Percentiles rank a stretch among this genome's conserved stretches.
phyloP scores from a whole-genome alignment of 2,113 vertebrate genomes.

The Eurystomus gularis region DNA sequence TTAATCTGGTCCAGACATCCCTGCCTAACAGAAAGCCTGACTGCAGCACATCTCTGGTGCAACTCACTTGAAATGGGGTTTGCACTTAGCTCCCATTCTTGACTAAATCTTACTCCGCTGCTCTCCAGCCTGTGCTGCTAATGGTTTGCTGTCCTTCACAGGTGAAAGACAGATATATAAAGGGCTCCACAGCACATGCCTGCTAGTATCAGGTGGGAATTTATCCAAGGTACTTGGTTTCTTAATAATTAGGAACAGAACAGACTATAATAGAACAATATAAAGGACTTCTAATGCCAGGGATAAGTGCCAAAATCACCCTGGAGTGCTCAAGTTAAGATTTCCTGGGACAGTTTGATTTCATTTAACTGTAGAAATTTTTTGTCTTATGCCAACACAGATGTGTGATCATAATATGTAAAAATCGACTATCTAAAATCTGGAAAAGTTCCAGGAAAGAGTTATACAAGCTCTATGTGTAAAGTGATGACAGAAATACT shows the following conservation, averaged over 20 bases:
- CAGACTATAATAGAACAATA: background rate
- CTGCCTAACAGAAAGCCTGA: background rate
- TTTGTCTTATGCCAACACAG: background rate
- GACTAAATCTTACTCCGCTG: background rate
- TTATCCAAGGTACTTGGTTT: background rate
- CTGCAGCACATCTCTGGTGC: background rate
- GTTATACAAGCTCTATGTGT: background rate
- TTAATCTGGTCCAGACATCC: background rate
- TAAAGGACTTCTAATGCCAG: background rate
- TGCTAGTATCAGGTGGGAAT: background rate
- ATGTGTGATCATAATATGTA: background rate
- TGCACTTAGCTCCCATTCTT: background rate
- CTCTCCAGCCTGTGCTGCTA: background rate
- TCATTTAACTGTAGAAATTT: conserved; percentile 12
- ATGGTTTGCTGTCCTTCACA: background rate
- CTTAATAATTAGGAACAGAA: conserved; percentile 12
- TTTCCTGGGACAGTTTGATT: background rate
- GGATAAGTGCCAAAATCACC: background rate
- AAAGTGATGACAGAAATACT: background rate
- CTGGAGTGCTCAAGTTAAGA: background rate
- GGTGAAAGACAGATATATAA: background rate
- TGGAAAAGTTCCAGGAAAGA: background rate
- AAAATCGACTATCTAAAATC: background rate
- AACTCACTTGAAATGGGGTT: background rate
- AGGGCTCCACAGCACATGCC: background rate